Evolutionary conservation across 2,797 vertebrate genomes (phyloP), one percentile per base, ranked within the genome.

Genomic region (Hoplostethus mediterraneus): DNA sequence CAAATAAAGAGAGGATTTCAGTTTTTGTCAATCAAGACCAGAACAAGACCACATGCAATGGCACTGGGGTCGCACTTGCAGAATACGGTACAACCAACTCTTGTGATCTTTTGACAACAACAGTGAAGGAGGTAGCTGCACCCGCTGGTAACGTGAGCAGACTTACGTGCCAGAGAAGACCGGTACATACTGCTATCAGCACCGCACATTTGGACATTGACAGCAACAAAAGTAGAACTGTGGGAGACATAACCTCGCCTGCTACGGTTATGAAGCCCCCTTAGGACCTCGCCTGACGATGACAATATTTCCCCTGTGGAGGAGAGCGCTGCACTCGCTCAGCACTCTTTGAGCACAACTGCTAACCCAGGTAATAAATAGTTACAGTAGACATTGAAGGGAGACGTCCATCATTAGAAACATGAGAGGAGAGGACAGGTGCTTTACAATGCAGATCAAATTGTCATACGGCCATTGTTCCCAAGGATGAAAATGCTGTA

Each of bases 361-460:
- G 31, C 64, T 30, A 12, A 77, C 4, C 0, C 28, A 84, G 84
- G 84, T 86, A 71, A 0, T 44, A 44, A 44, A 44, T 44, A 45
- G 12, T 36, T 36, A 36, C 33, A 36, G 33, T 14, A 14, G 12
- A 45, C 12, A 45, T 11, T 13, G 30, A 33, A 36, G 13, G 7
- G 13, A 31, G 5, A 36, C 14, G 12, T 36, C 2, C 31, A 33
- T 55, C 25, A 56, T 56, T 54, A 54, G 9, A 53, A 25, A 53
- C 1, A 12, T 17, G 5, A 21, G 28, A 28, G 28, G 28, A 28
- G 28, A 28, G 28, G 28, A 28, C 28, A 28, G 28, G 17, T 17
- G 48, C 17, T 7, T 6, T 54, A 28, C 52, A 30, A 3, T 6
- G 9, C 11, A 54, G 52, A 54, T 21, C 17, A 21, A 21, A 11